Percentiles rank a stretch among this genome's conserved stretches.
phyloP scores from a whole-genome alignment of 2,888 invertebrate genomes.

The Nebria brevicollis region DNA sequence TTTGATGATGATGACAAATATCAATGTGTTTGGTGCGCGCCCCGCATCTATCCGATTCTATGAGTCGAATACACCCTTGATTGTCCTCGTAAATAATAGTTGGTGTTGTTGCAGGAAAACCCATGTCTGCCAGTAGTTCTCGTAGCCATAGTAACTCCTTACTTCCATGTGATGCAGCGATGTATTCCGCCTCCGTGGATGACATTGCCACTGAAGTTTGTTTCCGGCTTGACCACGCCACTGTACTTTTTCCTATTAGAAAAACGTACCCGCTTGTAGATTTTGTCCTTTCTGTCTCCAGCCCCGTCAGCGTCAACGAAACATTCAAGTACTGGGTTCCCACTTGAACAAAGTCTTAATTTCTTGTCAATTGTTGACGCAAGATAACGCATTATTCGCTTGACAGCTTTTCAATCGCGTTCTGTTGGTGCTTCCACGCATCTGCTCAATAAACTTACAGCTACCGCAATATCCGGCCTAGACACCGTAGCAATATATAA shows the following conservation, averaged over 20 bases:
- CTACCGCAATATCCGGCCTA: conserved; percentile 53
- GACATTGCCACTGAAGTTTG: conserved; percentile 53
- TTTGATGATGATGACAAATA: conserved; percentile 36
- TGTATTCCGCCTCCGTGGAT: conserved; percentile 53
- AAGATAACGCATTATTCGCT: conserved; percentile 48
- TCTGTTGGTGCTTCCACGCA: conserved; percentile 51
- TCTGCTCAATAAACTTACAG: conserved; percentile 52
- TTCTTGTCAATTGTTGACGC: conserved; percentile 9
- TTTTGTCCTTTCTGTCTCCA: conserved; percentile 51
- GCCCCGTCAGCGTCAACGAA: conserved; percentile 57
- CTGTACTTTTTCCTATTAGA: conserved; percentile 47
- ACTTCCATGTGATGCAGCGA: conserved; percentile 52
- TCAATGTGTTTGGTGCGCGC: conserved; percentile 43
- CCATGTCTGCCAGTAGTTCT: conserved; percentile 39
- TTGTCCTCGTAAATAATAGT: conserved; percentile 48
- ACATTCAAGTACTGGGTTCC: conserved; percentile 37
- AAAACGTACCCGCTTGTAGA: too few relatives aligned
- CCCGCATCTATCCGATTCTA: conserved; percentile 22
- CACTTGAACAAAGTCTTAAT: not conserved
- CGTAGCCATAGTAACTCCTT: conserved; percentile 48
- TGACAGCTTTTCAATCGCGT: conserved; percentile 53
- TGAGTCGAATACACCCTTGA: conserved; percentile 42
- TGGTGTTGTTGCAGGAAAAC: not conserved
- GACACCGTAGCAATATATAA: conserved; percentile 48
- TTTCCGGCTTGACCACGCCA: conserved; percentile 53